A percentile compares a stretch with the other conserved stretches of the same genome.
phyloP scores from a whole-genome alignment of 2,888 invertebrate species.

The Eudasyphora cyanicolor region DNA sequence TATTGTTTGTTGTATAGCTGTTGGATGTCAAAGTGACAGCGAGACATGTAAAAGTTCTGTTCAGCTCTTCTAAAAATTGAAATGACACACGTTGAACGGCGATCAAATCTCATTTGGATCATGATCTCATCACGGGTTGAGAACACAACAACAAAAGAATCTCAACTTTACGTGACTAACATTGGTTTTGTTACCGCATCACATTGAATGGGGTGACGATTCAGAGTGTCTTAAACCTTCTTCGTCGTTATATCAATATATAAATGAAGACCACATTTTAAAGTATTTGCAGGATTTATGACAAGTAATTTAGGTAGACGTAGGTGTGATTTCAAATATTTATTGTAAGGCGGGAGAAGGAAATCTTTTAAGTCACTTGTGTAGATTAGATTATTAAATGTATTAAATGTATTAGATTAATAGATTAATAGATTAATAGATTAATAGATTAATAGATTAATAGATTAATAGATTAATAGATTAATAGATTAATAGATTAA shows the following conservation, averaged over 20 bases:
- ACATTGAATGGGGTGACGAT: background rate
- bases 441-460: too few species aligned
- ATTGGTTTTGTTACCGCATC: background rate
- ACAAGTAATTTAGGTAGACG: background rate
- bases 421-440: too few species aligned
- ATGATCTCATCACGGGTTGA: conserved; percentile 20
- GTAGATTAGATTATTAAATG: too few species aligned
- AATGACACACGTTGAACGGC: conserved; percentile 13
- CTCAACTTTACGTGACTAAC: background rate
- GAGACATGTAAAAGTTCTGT: conserved; percentile 25
- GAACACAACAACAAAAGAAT: background rate
- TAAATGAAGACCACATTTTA: background rate
- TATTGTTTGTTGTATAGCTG: conserved; percentile 5
- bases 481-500: too few species aligned
- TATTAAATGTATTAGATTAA: too few species aligned
- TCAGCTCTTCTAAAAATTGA: background rate
- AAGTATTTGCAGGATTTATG: background rate
- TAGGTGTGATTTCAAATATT: background rate
- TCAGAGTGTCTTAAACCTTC: background rate
- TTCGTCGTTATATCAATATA: background rate
- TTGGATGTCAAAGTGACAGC: conserved; percentile 22
- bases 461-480: too few species aligned
- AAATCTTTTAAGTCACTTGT: too few species aligned
- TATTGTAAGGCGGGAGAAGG: too few species aligned
- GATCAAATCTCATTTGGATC: conserved; percentile 12